Evolutionary conservation across 2,113 vertebrate species (phyloP), one percentile per base, ranked within the genome.

Genomic region (Lepus americanus): DNA sequence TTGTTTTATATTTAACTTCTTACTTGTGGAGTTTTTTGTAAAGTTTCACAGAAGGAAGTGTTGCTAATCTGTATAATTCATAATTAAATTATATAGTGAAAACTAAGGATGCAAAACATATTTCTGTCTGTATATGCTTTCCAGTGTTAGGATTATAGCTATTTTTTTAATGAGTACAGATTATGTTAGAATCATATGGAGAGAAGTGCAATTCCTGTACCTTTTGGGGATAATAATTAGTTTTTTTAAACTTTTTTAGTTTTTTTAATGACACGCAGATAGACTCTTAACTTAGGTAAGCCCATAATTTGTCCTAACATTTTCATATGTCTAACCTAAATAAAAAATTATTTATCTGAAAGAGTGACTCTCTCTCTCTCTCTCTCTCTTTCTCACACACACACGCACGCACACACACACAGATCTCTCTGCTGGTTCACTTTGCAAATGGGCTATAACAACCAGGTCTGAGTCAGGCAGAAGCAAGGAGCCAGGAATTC

Each of bases 1-100:
- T 82, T 84, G 36, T 94, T 96, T 87, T 79, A 67, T 59, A 63
- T 33, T 88, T 92, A 73, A 44, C 90, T 80, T 94, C 25, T 49
- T 95, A 49, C 78, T 77, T 83, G 33, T 66, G 73, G 19, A 85
- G 19, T 85, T 76, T 93, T 69, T 61, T 25, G 61, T 91, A 31
- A 80, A 67, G 22, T 92, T 87, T 94, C 11, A 72, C 53, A 92
- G 82, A 83, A 79, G 70, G 16, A 69, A 69, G 2, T 89, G 9
- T 92, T 89, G 49, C 74, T 89, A 81, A 63, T 69, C 36, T 81
- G 19, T 88, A 53, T 64, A 82, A 80, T 89, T 95, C 9, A 79
- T 83, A 67, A 44, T 89, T 19, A 8, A 77, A 67, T 90, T 87
- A 36, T 72, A 7, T 89, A 70, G 25, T 95, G n/a, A 80, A 95